Base-by-base conservation (phyloP, 2,888 invertebrate genomes). In the Myopa testacea region DNA sequence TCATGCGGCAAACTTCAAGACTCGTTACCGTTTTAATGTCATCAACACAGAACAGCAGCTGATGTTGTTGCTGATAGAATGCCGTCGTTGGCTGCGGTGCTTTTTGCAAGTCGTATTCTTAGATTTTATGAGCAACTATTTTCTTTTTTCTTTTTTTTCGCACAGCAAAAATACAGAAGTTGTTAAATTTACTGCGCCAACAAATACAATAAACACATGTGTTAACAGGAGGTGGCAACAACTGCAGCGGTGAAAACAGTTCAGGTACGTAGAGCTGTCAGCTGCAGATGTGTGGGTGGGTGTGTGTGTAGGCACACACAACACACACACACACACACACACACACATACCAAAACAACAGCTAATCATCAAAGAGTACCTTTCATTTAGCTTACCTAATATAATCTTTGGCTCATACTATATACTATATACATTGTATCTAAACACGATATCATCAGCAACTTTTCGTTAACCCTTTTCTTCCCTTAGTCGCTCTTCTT, bases 1-100 rank as follows among this genome's bases (percentile, higher is more conserved):
- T 38, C 40, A 72, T 19, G 40, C 19, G 34, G 40, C 50, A 16
- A 74, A 74, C 45, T 63, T 34, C 84, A 82, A 84, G 82, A 85
- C 84, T 85, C 85, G 84, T 84, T 84, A 84, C 84, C 80, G 78
- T 83, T 85, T 85, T 84, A 86, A 84, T 85, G 83, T 80, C 82
- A 82, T 82, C 79, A 81, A 81, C 82, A 81, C 81, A 80, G 82
- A 79, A 81, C 80, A 82, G 79, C 84, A 85, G 83, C 82, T 84
- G 84, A 84, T 82, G 80, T 84, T 80, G 55, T 68, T 71, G 50
- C 34, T 63, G 38, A 50, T 58, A 40, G 62, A 62, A 62, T 38
- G 63, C 16, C 38, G 5, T 69, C 12, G 37, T 10, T 45, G 37
- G 37, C 19, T 68, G 12, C 34, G 70, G 34, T 12, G 70, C 70